Conservation (phyloP, 2,888 invertebrate genomes). For the Gerris lacustris region DNA sequence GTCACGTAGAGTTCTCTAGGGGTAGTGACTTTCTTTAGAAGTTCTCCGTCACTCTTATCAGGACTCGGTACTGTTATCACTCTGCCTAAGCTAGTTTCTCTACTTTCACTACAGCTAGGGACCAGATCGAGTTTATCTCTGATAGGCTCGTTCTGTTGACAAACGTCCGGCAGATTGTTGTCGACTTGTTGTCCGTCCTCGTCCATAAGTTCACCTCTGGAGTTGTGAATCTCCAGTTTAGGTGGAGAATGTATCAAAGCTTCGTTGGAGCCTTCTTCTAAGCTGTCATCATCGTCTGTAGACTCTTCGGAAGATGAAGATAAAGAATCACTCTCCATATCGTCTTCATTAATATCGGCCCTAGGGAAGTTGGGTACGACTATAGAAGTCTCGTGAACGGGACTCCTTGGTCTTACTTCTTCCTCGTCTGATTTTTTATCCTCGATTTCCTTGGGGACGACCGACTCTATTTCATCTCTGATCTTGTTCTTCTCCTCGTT, state of each 20-base stretch:
- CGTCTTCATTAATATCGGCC: constrained; percentile 33
- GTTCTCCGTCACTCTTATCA: constrained; percentile 27
- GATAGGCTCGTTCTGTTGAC: constrained; percentile 24
- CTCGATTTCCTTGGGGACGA: constrained; percentile 4
- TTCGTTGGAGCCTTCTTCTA: constrained; percentile 23
- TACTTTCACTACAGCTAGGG: constrained; percentile 20
- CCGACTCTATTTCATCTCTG: constrained; percentile 17
- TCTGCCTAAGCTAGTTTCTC: constrained; percentile 27
- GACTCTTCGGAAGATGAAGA: constrained; percentile 30
- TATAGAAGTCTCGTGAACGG: constrained; percentile 50
- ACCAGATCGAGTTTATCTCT: constrained; percentile 26
- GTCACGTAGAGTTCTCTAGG: constrained; percentile 30
- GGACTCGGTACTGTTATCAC: constrained; percentile 31
- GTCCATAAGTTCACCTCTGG: constrained; percentile 51
- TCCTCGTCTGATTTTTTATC: constrained; percentile 26
- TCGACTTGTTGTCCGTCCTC: constrained; percentile 30
- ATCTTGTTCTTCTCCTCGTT: constrained; percentile 14
- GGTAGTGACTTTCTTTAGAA: constrained; percentile 31
- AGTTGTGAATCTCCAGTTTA: constrained; percentile 59
- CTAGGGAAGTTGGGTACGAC: constrained; percentile 50
- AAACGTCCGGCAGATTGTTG: constrained; percentile 29
- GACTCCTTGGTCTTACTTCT: constrained; percentile 45
- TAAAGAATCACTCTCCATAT: constrained; percentile 30
- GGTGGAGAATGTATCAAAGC: constrained; percentile 43
- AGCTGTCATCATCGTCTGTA: constrained; percentile 19